These are phyloP conservation scores for Diarsia dahlii DNA, from an alignment of 2,888 invertebrate species.

Conservation along the genomic window DNA sequence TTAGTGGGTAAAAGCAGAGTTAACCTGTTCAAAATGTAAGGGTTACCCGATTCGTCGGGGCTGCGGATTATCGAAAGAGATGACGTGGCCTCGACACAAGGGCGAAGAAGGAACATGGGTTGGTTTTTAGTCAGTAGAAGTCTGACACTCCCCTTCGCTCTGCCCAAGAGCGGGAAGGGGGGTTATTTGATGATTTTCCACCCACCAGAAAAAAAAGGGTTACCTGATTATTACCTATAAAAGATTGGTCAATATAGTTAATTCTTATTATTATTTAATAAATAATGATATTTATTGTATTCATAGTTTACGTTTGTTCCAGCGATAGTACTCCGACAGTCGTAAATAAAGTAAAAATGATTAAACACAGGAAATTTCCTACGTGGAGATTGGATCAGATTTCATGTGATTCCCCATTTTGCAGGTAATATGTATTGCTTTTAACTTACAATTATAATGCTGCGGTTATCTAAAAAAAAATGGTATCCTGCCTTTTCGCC, in stretches of 20 bases:
- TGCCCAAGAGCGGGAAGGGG: too few relatives aligned
- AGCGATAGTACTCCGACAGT: constrained; percentile 66
- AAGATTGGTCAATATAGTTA: too few relatives aligned
- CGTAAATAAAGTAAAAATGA: constrained; percentile 74
- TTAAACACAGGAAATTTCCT: constrained; percentile 78
- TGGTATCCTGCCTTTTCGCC: too few relatives aligned
- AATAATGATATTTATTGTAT: neutral
- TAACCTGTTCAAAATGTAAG: neutral
- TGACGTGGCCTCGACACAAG: too few relatives aligned
- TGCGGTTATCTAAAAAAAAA: neutral
- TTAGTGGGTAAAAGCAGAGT: neutral
- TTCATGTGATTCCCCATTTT: constrained; percentile 57
- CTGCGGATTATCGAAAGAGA: too few relatives aligned
- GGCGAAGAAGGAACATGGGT: too few relatives aligned
- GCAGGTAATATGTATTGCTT: constrained; percentile 41
- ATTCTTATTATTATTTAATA: neutral
- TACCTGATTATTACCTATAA: neutral
- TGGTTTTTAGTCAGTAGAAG: too few relatives aligned
- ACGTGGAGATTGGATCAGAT: constrained; percentile 78
- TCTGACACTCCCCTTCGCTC: too few relatives aligned
- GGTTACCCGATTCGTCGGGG: too few relatives aligned
- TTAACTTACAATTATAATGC: neutral
- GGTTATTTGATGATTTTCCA: too few relatives aligned
- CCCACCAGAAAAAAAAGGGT: too few relatives aligned
- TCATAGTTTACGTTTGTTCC: constrained; percentile 30